A percentile compares a stretch with the other conserved stretches of the same genome.
These are phyloP conservation scores for Pygathrix nemaeus DNA, from an alignment of 2,113 vertebrate genomes.

Conservation along the genomic window DNA sequence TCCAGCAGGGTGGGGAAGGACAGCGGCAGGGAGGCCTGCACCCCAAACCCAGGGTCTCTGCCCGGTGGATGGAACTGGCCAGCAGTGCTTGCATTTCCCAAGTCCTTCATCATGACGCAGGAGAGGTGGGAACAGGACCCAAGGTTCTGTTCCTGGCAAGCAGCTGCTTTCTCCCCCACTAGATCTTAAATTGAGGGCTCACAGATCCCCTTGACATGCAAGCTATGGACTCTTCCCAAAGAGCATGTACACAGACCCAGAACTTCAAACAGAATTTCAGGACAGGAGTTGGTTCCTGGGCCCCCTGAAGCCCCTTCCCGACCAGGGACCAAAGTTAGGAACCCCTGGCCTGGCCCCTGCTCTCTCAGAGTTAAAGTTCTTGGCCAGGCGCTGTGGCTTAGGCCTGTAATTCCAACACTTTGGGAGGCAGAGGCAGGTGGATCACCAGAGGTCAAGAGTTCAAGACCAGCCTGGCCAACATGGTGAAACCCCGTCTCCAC, in stretches of 20 bases:
- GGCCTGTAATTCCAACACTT: too few species aligned
- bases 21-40: background rate
- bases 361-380: background rate
- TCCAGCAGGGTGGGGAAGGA: background rate
- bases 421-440: too few species aligned
- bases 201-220: background rate
- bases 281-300: background rate
- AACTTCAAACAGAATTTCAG: background rate
- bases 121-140: background rate
- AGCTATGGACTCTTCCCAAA: background rate
- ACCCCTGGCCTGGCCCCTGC: background rate
- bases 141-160: background rate
- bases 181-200: background rate
- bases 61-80: background rate
- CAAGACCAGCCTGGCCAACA: too few species aligned
- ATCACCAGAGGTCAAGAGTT: too few species aligned
- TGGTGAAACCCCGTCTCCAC: too few species aligned
- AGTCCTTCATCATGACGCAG: rapidly evolving
- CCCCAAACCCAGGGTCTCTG: background rate
- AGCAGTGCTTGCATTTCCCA: background rate
- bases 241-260: background rate
- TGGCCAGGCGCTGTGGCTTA: too few species aligned
- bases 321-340: background rate
- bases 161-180: background rate
- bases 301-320: background rate